A percentile compares a stretch with the other conserved stretches of the same genome.
These are phyloP conservation scores for Helogale parvula DNA, from an alignment of 2,113 vertebrate species.

Conservation along the genomic window DNA sequence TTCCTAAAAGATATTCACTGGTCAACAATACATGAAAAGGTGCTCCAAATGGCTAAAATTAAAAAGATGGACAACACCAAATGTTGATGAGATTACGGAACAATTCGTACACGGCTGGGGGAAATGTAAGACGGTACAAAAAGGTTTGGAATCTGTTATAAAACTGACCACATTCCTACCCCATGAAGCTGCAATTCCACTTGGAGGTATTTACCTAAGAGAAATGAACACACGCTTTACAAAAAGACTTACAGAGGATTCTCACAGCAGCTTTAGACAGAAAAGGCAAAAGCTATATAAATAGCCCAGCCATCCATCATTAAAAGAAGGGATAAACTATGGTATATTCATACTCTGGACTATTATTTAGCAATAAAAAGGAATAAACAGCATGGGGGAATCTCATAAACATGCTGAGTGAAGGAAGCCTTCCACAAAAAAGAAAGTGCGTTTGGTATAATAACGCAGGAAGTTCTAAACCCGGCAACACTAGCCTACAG, in stretches of 20 bases:
- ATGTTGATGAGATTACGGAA: not conserved
- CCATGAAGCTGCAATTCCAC: not conserved
- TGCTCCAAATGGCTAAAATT: slow-evolving; percentile 14
- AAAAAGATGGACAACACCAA: not conserved
- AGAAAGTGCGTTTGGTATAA: not conserved
- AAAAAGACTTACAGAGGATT: not conserved
- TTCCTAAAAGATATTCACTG: not conserved
- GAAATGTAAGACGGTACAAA: not conserved
- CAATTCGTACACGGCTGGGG: not conserved
- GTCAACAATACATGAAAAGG: not conserved
- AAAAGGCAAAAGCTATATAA: not conserved
- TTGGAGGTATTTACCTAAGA: not conserved
- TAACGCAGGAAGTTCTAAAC: not conserved
- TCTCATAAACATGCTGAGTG: not conserved
- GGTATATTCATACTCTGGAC: not conserved
- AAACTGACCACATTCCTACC: not conserved
- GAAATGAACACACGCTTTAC: not conserved
- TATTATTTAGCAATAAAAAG: not conserved
- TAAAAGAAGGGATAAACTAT: not conserved
- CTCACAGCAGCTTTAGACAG: not conserved
- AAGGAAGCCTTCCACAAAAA: not conserved
- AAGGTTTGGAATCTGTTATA: not conserved
- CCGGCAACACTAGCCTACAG: not conserved
- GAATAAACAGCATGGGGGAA: not conserved
- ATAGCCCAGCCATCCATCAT: not conserved